Evolutionary conservation across 2,797 vertebrate genomes (phyloP).

Genomic region (Catamblyrhynchus diadema): DNA sequence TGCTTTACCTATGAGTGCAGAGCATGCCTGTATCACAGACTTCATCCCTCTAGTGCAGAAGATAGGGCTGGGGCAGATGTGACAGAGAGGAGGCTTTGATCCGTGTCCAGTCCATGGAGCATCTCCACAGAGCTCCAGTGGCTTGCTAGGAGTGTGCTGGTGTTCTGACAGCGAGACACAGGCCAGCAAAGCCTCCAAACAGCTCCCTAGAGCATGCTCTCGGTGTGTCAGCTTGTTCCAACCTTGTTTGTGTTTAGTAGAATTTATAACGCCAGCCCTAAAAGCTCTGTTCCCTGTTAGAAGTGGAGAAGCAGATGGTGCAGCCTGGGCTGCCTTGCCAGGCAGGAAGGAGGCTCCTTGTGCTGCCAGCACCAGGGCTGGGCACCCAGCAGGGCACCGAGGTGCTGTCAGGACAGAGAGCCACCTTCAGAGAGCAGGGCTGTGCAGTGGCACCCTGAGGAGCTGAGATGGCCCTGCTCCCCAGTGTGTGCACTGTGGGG

Average conservation of each 20-base stretch:
- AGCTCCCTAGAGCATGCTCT: not conserved
- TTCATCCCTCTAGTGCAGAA: not conserved
- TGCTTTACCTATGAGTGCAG: not conserved
- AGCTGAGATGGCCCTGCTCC: not conserved
- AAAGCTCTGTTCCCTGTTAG: fast-evolving
- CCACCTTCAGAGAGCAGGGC: not conserved
- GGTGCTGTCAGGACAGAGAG: not conserved
- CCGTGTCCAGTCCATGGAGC: not conserved
- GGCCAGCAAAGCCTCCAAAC: not conserved
- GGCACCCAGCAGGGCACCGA: fast-evolving
- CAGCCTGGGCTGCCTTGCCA: not conserved
- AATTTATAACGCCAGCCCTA: not conserved
- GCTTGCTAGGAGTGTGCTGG: not conserved
- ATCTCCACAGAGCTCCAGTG: not conserved
- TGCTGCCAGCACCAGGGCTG: not conserved
- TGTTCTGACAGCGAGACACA: not conserved
- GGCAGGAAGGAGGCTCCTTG: not conserved
- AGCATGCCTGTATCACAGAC: not conserved
- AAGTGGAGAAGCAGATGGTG: not conserved
- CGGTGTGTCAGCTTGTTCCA: not conserved
- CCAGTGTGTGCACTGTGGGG: too few relatives aligned
- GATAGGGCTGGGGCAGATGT: not conserved
- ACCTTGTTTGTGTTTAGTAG: not conserved
- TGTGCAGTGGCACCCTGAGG: fast-evolving
- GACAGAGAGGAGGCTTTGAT: not conserved